These are phyloP conservation scores for Hemistola chrysoprasaria DNA, from an alignment of 2,888 invertebrate species.

Conservation along the genomic window DNA sequence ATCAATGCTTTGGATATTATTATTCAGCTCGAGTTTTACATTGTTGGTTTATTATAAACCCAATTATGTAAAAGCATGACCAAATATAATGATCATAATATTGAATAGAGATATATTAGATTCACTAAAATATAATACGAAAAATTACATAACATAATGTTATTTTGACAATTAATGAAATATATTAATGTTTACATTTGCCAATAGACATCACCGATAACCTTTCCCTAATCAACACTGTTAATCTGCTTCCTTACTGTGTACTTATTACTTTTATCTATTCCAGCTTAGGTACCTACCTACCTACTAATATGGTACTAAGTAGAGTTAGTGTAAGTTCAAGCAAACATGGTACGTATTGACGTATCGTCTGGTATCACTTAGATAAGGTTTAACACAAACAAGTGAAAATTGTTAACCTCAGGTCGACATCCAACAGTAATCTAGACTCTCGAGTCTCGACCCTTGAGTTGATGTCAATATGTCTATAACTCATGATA, in stretches of 20 bases:
- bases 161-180: too few relatives aligned
- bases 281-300: too few relatives aligned
- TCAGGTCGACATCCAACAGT: constrained; percentile 20
- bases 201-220: constrained; percentile 12
- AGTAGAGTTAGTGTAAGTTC: constrained; percentile 28
- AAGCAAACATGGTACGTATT: constrained; percentile 48
- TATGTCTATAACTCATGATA: constrained; percentile 19
- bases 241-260: constrained; percentile 48
- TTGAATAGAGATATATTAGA: too few relatives aligned
- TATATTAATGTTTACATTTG: constrained; percentile 1
- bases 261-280: constrained; percentile 35
- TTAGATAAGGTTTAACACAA: constrained; percentile 41
- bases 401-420: constrained; percentile 31
- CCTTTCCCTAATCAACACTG: constrained; percentile 29
- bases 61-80: too few relatives aligned
- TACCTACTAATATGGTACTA: too few relatives aligned
- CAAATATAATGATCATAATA: too few relatives aligned
- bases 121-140: too few relatives aligned
- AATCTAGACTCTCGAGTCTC: constrained; percentile 32
- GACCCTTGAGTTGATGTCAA: constrained; percentile 32
- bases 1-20: too few relatives aligned
- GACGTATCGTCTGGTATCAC: constrained; percentile 46
- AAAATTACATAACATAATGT: too few relatives aligned
- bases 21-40: too few relatives aligned
- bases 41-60: too few relatives aligned